Conservation (phyloP, 37 sponge, comb jelly and placozoan species). For the Spongilla lacustris region DNA sequence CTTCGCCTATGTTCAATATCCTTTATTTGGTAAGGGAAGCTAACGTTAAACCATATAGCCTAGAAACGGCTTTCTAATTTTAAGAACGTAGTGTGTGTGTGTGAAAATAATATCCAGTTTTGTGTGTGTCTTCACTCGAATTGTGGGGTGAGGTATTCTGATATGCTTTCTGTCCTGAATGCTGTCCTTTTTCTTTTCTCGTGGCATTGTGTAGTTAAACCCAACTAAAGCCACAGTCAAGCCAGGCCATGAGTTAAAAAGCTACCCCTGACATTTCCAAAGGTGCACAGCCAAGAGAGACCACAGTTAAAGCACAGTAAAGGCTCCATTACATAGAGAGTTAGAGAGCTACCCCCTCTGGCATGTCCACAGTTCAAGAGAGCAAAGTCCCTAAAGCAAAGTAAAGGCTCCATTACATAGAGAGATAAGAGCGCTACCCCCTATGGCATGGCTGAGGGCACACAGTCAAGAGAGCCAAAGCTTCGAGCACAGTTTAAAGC, state of each 20-base stretch:
- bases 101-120: not conserved
- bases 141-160: no score
- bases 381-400: not conserved
- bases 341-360: not conserved
- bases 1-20: constrained; percentile 99
- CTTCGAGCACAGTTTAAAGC: constrained; percentile 7
- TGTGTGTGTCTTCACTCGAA: not conserved
- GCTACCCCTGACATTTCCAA: not conserved
- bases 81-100: not conserved
- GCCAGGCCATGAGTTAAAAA: not conserved
- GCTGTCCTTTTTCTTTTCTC: not conserved
- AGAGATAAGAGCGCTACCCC: not conserved
- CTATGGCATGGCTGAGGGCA: no score
- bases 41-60: not conserved
- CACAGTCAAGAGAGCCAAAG: not conserved
- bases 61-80: not conserved
- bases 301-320: constrained; percentile 9
- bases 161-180: not conserved
- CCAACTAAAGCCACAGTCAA: constrained; percentile 2
- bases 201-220: not conserved
- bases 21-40: constrained; percentile 32
- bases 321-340: not conserved
- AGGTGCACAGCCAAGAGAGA: not conserved
- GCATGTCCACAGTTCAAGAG: not conserved
- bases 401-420: constrained; percentile 1